Percentiles rank a stretch among this genome's conserved stretches.
Evolutionary conservation across 2,113 vertebrate species (phyloP).

Genomic region (Redunca redunca): DNA sequence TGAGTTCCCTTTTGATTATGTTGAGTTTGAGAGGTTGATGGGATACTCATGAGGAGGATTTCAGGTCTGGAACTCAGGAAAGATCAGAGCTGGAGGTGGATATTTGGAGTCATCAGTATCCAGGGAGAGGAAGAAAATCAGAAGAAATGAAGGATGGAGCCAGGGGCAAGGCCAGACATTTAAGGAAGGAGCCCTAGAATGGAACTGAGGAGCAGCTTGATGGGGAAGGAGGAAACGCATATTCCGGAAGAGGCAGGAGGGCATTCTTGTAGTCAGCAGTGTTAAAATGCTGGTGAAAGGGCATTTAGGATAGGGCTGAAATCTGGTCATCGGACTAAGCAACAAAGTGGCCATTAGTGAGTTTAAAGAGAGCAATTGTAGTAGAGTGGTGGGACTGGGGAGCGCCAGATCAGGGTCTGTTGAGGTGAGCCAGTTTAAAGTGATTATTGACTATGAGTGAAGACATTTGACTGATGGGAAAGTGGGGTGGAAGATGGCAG

Average conservation of each 20-base stretch:
- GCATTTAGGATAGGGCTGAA: not conserved
- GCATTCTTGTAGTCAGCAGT: not conserved
- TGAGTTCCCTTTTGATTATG: not conserved
- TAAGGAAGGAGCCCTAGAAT: not conserved
- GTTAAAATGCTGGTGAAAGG: not conserved
- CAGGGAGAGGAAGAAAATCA: not conserved
- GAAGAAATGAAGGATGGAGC: not conserved
- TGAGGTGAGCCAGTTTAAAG: not conserved
- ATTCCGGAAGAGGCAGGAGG: not conserved
- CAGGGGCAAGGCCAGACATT: not conserved
- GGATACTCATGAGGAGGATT: not conserved
- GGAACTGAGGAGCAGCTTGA: not conserved
- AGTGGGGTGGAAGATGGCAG: not conserved
- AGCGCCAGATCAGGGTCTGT: not conserved
- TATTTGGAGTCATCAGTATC: not conserved
- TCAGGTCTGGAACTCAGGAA: not conserved
- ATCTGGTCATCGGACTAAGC: not conserved
- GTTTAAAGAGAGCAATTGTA: not conserved
- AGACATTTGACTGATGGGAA: not conserved
- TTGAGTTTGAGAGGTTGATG: not conserved
- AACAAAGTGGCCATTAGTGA: not conserved
- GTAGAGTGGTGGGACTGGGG: not conserved
- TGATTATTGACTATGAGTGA: not conserved
- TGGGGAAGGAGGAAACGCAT: not conserved
- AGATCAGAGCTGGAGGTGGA: not conserved